phyloP scores from a whole-genome alignment of 2,888 invertebrate species.

The Lasioglossum lativentre region DNA sequence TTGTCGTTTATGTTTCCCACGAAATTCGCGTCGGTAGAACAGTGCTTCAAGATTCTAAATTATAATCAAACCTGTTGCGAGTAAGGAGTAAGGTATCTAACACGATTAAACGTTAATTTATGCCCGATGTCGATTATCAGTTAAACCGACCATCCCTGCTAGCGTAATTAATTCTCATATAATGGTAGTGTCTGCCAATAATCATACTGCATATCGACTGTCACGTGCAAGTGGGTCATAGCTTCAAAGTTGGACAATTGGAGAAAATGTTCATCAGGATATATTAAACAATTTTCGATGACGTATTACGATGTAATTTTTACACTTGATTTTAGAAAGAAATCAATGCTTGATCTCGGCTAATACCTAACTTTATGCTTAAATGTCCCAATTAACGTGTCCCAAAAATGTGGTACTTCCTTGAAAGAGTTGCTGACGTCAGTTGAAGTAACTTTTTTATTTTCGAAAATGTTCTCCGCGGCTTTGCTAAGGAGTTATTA shows the following conservation, averaged over 20 bases:
- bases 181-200: neutral
- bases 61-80: neutral
- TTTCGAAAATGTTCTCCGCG: no score
- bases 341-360: no score
- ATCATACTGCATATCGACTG: neutral
- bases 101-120: slow-evolving; percentile 8
- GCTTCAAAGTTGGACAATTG: neutral
- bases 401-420: no score
- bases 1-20: neutral
- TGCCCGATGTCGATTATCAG: neutral
- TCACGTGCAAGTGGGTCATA: neutral
- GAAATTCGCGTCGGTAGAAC: neutral
- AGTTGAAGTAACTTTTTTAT: no score
- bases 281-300: no score
- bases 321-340: no score
- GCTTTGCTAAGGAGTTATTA: no score
- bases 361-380: no score
- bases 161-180: neutral
- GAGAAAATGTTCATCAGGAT: no score
- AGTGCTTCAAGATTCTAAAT: neutral
- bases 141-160: neutral
- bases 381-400: no score
- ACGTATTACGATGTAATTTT: no score
- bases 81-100: neutral
- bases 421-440: no score